Base-by-base conservation (phyloP, 2,888 invertebrate species). In the Acleris cristana region DNA sequence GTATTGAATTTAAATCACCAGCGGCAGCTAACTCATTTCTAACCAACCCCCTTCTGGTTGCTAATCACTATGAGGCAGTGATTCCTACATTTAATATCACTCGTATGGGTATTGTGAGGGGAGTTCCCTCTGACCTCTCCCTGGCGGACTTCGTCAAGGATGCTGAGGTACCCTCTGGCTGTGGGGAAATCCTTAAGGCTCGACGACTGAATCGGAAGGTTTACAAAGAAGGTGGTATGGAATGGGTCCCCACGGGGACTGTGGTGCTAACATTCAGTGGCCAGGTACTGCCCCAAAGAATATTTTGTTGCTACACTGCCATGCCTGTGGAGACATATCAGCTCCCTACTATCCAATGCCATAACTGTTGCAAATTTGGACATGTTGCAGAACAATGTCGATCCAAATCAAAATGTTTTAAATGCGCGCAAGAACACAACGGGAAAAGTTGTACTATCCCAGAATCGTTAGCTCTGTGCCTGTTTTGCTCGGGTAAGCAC, bases 361-460 rank as follows among this genome's bases (percentile, higher is more conserved):
- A n/a, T n/a, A n/a, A 34, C 8, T 40, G 3, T 12, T 40, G 40
- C 40, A 40, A 12, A 12, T 40, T 40, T 40, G 45, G 45, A 1
- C 45, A 45, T 45, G 45, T 45, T 12, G 1, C 45, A n/a, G 45
- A 45, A 1, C 45, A 45, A n/a, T 45, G 45, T 16, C 12, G 45
- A 5, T 45, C 45, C 1, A 45, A 45, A 45, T 10, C 45, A 1
- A 12, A 16, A 10, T 73, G 73, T 19, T 2, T 70, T 0, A 14
- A 62, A 14, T 76, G 73, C 44, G 65, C 70, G 4, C 71, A 71
- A 0, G 16, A 12, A 0, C 72, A 75, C 16, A 45, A 5, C 2
- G 45, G 45, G 16, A 45, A 12, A 40, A 40, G 40, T 40, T 40
- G 40, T 40, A 2, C 40, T 10, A 12, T 3, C 8, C 40, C 7